Percentiles rank a stretch among this genome's conserved stretches.
Conservation (phyloP, 2,888 invertebrate genomes). For the Cylindroiulus punctatus region DNA sequence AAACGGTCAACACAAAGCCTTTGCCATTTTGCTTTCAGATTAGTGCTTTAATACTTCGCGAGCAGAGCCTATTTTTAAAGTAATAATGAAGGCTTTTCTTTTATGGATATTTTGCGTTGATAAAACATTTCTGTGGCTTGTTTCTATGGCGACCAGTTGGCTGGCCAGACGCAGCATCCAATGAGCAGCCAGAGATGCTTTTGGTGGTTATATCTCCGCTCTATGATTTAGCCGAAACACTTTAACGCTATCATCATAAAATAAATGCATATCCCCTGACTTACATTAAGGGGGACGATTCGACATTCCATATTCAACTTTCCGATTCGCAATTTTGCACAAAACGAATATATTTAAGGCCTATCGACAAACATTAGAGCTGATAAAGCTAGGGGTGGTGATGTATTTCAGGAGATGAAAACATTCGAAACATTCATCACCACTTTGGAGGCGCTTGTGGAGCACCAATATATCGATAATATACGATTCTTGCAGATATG, state of each 20-base stretch:
- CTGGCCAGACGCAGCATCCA: conserved; percentile 42
- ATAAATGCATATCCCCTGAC: conserved; percentile 42
- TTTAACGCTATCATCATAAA: conserved; percentile 42
- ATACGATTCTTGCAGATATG: no score
- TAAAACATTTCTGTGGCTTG: conserved; percentile 51
- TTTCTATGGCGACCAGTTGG: conserved; percentile 47
- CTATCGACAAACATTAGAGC: background rate
- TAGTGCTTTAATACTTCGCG: conserved; percentile 2
- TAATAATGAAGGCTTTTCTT: conserved; percentile 42
- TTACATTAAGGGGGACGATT: conserved; percentile 35
- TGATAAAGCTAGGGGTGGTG: no score
- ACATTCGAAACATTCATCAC: background rate
- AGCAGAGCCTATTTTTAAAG: conserved; percentile 22
- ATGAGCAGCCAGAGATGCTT: conserved; percentile 19
- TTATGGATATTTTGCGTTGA: conserved; percentile 42
- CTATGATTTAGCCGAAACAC: conserved; percentile 38
- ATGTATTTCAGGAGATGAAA: background rate
- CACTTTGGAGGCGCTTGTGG: background rate
- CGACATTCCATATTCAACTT: conserved; percentile 23
- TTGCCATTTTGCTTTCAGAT: conserved; percentile 42
- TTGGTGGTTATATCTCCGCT: conserved; percentile 37
- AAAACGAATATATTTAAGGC: background rate
- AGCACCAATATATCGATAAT: no score
- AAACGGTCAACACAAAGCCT: conserved; percentile 17
- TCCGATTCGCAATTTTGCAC: background rate